Percentiles rank a stretch among this genome's conserved stretches.
Conservation (phyloP, 2,113 vertebrate genomes). For the Oenanthe melanoleuca region DNA sequence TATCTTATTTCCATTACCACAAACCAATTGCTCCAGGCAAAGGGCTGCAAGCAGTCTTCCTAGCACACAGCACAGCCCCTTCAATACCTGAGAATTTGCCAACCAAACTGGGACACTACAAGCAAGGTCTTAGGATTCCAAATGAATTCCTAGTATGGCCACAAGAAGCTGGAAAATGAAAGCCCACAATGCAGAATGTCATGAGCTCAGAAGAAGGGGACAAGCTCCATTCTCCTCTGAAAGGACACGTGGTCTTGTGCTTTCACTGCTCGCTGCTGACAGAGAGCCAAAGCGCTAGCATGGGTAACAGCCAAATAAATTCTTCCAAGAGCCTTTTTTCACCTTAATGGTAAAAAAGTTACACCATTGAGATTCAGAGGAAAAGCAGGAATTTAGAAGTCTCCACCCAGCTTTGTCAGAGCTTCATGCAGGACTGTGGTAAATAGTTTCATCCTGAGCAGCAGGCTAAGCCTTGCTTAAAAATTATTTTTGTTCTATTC, state of each 20-base stretch:
- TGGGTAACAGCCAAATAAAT: background rate
- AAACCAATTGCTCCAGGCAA: background rate
- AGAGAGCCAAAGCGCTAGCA: background rate
- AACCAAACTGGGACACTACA: background rate
- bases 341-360: background rate
- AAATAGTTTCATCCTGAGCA: background rate
- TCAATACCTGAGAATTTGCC: background rate
- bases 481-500: background rate
- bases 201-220: background rate
- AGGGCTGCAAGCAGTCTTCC: background rate
- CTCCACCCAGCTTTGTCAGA: background rate
- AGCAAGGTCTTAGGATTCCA: background rate
- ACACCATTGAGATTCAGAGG: background rate
- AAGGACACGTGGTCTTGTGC: background rate
- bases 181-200: accelerated
- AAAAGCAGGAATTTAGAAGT: background rate
- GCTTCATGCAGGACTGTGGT: background rate
- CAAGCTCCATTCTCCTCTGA: background rate
- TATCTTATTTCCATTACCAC: background rate
- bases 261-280: background rate
- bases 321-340: background rate
- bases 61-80: background rate
- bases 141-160: background rate
- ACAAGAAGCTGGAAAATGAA: background rate
- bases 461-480: background rate